Conservation (phyloP, 2,888 invertebrate genomes). For the Oegoconia quadripuncta region DNA sequence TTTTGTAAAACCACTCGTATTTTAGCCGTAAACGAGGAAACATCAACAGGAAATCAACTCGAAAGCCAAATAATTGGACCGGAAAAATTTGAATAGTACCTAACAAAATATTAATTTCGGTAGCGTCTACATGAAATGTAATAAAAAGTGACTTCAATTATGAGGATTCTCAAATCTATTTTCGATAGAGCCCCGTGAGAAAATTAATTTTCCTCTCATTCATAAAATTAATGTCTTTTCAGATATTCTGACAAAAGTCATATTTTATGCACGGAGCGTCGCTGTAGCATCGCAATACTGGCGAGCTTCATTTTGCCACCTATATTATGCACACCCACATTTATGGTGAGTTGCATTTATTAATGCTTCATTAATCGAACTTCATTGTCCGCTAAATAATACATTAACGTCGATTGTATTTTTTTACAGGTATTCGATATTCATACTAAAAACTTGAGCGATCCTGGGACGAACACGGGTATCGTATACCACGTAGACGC, state of each 20-base stretch:
- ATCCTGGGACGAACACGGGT: constrained; percentile 54
- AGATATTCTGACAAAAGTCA: constrained; percentile 89
- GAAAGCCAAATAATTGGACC: too few relatives aligned
- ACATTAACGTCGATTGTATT: constrained; percentile 39
- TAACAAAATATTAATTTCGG: too few relatives aligned
- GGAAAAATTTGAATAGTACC: too few relatives aligned
- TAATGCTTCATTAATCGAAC: constrained; percentile 1
- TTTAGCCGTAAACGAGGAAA: too few relatives aligned
- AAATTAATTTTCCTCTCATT: too few relatives aligned
- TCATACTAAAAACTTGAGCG: constrained; percentile 67
- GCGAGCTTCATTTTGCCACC: constrained; percentile 88
- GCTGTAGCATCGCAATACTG: constrained; percentile 88
- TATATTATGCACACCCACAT: constrained; percentile 90
- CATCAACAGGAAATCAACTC: too few relatives aligned
- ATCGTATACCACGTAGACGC: constrained; percentile 72
- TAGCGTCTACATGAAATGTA: too few relatives aligned
- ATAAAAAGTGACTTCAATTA: too few relatives aligned
- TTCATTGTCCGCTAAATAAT: constrained; percentile 2
- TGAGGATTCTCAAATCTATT: too few relatives aligned
- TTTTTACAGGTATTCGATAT: constrained; percentile 61
- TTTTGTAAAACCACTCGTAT: too few relatives aligned
- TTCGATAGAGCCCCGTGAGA: too few relatives aligned
- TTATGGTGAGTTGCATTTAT: constrained; percentile 73
- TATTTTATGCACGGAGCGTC: constrained; percentile 85
- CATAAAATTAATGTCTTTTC: constrained; percentile 37